Percentiles rank a stretch among this genome's conserved stretches.
These are phyloP conservation scores for Fragum whitleyi DNA, from an alignment of 2,888 invertebrate genomes.

Conservation along the genomic window DNA sequence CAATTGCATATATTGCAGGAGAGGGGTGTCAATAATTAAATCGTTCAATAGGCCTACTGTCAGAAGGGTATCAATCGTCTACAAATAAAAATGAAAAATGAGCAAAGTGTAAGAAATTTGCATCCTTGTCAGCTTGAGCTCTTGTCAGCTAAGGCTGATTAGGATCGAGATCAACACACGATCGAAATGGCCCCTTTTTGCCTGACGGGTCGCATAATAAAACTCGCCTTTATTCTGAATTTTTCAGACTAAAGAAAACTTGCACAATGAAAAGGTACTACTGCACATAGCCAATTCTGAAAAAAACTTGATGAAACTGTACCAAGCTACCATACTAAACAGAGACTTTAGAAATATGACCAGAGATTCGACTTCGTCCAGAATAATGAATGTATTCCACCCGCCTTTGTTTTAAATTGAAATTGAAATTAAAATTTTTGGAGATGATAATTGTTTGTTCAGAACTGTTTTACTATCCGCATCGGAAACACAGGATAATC, in stretches of 20 bases:
- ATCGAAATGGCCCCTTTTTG: too few species aligned
- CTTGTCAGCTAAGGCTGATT: too few species aligned
- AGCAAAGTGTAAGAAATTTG: too few species aligned
- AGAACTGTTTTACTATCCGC: not conserved
- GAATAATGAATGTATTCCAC: not conserved
- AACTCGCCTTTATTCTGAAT: not conserved
- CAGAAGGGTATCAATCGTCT: too few species aligned
- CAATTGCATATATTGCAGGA: too few species aligned
- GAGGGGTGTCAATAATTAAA: too few species aligned
- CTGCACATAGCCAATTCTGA: not conserved
- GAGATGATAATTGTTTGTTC: not conserved
- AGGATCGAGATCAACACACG: too few species aligned
- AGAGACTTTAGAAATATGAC: not conserved
- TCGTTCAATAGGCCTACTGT: too few species aligned
- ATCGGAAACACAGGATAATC: not conserved
- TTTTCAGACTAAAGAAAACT: slow-evolving; percentile 4
- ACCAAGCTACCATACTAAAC: not conserved
- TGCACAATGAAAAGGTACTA: not conserved
- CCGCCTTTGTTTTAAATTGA: not conserved
- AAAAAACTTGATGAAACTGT: not conserved
- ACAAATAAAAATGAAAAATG: too few species aligned
- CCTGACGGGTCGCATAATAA: too few species aligned
- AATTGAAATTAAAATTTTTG: not conserved
- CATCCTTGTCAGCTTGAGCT: too few species aligned
- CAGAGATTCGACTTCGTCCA: not conserved